Evolutionary conservation across 2,113 vertebrate genomes (phyloP), one percentile per base, ranked within the genome.

Genomic region (Castor canadensis): DNA sequence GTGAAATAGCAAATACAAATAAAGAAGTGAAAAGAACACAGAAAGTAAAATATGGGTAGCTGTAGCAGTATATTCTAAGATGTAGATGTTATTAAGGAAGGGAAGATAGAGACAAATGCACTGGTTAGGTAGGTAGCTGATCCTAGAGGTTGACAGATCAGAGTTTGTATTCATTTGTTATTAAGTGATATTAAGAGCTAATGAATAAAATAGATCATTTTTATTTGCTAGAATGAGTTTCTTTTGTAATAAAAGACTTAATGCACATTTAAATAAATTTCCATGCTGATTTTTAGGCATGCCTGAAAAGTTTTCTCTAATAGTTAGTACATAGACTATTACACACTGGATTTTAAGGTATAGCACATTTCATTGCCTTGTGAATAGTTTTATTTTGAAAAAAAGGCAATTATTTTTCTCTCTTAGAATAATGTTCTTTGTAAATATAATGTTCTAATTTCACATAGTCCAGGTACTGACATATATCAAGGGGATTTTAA

Each of bases 1-100:
- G 85, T 97, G 96, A 95, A 47, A 20, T 32, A 71, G 58, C 56
- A 97, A 92, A 67, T 87, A 38, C 8, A 91, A 80, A 0, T 60
- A 77, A 19, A 96, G 96, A 96, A 40, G 24, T 8, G 26, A 73
- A 62, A 60, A 19, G 28, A 52, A 35, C 69, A 89, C 26, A 8
- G 58, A 75, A 81, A 91, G 35, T 12, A 80, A 58, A 47, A 2
- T 56, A 15, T 69, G 24, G 3, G 5, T 16, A 1, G 3, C 32
- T 24, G 24, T 45, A 30, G 9, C 5, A 16, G 17, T 79, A 22
- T 13, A 28, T 12, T 79, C 52, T 45, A 60, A 93, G 40, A 54
- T 54, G 52, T 30, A 54, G 45, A 2, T 82, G 43, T 28, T 56
- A 35, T 49, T 69, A 77, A 69, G 67, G 43, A 67, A 62, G 15